These are phyloP conservation scores for Cecidostiba fungosa DNA, from an alignment of 2,888 invertebrate species.

Conservation along the genomic window DNA sequence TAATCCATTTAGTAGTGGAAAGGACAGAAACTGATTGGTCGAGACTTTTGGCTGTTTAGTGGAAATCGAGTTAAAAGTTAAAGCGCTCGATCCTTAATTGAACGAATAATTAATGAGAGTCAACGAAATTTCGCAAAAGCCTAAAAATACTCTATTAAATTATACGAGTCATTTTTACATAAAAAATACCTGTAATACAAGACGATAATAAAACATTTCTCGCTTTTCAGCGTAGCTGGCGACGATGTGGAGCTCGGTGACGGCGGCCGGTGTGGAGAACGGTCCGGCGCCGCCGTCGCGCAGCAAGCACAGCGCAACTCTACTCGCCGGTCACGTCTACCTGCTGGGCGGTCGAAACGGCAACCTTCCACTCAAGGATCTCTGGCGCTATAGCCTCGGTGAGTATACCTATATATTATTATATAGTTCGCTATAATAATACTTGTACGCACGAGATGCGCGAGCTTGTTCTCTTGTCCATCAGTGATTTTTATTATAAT, in stretches of 20 bases:
- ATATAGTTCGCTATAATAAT: too few relatives aligned
- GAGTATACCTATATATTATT: slow-evolving; percentile 69
- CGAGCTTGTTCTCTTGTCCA: too few relatives aligned
- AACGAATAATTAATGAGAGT: background rate
- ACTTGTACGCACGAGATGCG: too few relatives aligned
- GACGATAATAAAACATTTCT: background rate
- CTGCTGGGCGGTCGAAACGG: slow-evolving; percentile 92
- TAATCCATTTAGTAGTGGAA: background rate
- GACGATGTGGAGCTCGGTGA: slow-evolving; percentile 84
- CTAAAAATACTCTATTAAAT: background rate
- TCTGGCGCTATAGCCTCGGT: slow-evolving; percentile 92
- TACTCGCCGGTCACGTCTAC: slow-evolving; percentile 89
- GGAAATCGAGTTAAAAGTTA: slow-evolving; percentile 7
- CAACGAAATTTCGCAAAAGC: background rate
- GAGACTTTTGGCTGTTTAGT: background rate
- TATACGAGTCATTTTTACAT: background rate
- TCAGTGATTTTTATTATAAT: too few relatives aligned
- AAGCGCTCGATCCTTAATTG: background rate
- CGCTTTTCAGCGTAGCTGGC: slow-evolving; percentile 23
- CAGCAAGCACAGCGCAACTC: slow-evolving; percentile 91
- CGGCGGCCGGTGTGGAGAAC: slow-evolving; percentile 80
- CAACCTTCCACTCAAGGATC: slow-evolving; percentile 90
- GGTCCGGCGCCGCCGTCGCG: slow-evolving; percentile 85
- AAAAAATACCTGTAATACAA: background rate
- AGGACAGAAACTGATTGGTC: background rate